These are phyloP conservation scores for Sebastes wilsoni DNA, from an alignment of 2,797 vertebrate species.

Conservation along the genomic window DNA sequence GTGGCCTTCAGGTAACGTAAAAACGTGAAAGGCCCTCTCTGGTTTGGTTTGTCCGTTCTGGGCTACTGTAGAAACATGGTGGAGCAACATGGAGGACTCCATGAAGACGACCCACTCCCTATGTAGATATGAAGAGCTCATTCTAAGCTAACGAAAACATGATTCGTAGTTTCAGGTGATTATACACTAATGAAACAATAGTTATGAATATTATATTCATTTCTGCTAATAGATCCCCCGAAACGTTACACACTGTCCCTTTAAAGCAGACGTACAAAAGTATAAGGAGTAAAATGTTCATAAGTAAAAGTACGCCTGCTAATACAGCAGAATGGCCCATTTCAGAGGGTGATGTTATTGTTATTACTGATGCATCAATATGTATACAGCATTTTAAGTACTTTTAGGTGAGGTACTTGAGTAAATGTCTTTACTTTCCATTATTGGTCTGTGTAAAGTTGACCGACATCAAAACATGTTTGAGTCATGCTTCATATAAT, in stretches of 20 bases:
- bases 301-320: neutral
- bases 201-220: too few species aligned
- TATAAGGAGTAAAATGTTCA: neutral
- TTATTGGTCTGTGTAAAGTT: neutral
- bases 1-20: too few species aligned
- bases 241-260: neutral
- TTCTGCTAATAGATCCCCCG: accelerated
- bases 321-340: neutral
- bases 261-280: neutral
- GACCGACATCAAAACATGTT: slow-evolving; percentile 2
- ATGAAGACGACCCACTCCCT: accelerated
- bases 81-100: accelerated
- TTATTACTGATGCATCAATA: neutral
- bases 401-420: neutral
- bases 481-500: neutral
- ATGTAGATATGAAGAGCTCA: too few species aligned
- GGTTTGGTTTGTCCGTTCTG: too few species aligned
- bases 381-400: neutral
- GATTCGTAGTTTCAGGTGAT: too few species aligned
- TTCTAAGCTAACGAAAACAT: too few species aligned
- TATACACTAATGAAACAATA: too few species aligned
- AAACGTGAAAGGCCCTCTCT: too few species aligned
- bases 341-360: neutral
- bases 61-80: too few species aligned
- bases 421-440: neutral